phyloP scores from a whole-genome alignment of 1,140 invertebrate genomes.

The Drosophila mauritiana region DNA sequence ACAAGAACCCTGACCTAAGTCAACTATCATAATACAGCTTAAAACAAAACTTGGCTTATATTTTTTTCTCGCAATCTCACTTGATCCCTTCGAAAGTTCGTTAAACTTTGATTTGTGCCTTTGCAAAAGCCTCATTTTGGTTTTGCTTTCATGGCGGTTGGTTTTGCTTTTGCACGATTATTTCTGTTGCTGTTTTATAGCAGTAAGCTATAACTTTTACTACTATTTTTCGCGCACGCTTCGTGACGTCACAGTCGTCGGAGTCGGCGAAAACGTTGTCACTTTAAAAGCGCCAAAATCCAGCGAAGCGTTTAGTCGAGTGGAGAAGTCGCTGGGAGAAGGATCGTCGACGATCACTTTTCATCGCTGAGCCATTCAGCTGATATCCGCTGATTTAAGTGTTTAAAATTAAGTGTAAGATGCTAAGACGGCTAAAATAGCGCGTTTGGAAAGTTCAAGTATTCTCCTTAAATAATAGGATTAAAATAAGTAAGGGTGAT shows the following conservation, averaged over 20 bases:
- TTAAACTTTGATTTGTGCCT: conserved; percentile 4
- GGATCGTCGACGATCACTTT: conserved; percentile 33
- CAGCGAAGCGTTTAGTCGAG: conserved; percentile 50
- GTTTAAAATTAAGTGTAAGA: neutral
- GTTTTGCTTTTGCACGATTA: conserved; percentile 12
- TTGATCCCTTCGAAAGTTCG: conserved; percentile 10
- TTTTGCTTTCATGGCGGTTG: conserved; percentile 32
- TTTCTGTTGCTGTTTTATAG: conserved; percentile 33
- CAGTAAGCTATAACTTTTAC: conserved; percentile 20
- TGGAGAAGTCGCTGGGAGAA: conserved; percentile 43
- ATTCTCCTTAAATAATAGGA: too few species aligned
- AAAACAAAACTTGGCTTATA: neutral
- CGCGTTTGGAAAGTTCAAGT: neutral
- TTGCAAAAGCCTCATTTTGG: conserved; percentile 26
- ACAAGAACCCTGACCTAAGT: conserved; percentile 32
- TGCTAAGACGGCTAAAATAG: too few species aligned
- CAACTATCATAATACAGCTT: conserved; percentile 24
- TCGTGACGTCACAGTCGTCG: conserved; percentile 45
- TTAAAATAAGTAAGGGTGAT: neutral
- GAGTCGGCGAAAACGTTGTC: conserved; percentile 29
- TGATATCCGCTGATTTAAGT: conserved; percentile 3
- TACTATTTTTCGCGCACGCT: conserved; percentile 42
- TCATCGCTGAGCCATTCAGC: neutral
- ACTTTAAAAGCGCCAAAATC: conserved; percentile 52
- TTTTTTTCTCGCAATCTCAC: neutral